Evolutionary conservation across 1,140 invertebrate genomes (phyloP), one percentile per base, ranked within the genome.

Genomic region (Caenorhabditis elegans): DNA sequence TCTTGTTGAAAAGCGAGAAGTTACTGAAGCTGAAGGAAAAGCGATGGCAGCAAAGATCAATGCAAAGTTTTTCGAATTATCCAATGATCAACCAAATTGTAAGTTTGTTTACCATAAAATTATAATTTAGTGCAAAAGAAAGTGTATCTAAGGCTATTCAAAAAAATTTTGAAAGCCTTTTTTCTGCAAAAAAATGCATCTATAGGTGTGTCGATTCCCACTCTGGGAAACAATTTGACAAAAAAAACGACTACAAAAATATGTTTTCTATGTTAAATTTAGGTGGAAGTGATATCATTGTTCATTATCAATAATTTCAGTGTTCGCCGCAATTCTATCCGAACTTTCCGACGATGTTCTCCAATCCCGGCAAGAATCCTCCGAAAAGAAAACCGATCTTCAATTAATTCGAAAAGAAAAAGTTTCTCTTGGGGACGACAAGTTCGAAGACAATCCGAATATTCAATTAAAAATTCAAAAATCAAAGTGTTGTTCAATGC

Each of bases 91-190:
- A 8, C 77, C 82, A 31, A 46, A 60, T 24, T 36, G 76, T 49
- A 26, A 77, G 39, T 39, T 46, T 85, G 55, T 87, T 85, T 77
- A n/a, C n/a, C n/a, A n/a, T n/a, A 43, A 43, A 43, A 8, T 43
- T 43, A 15, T 43, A 15, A 43, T 43, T 43, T 43, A 5, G 5
- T 15, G 39, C 5, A 8, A 8, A 43, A 8, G 39, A 8, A n/a
- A n/a, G n/a, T n/a, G n/a, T n/a, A n/a, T n/a, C n/a, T n/a, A n/a
- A n/a, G n/a, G n/a, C n/a, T n/a, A n/a, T n/a, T n/a, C n/a, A n/a
- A n/a, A n/a, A n/a, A n/a, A n/a, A n/a, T n/a, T n/a, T n/a, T n/a
- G n/a, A n/a, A n/a, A n/a, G n/a, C n/a, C n/a, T n/a, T n/a, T n/a
- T n/a, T n/a, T n/a, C n/a, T n/a, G n/a, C n/a, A n/a, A n/a, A n/a